These are phyloP conservation scores for Drosophila paracracens DNA, from an alignment of 2,888 invertebrate genomes.

Conservation along the genomic window DNA sequence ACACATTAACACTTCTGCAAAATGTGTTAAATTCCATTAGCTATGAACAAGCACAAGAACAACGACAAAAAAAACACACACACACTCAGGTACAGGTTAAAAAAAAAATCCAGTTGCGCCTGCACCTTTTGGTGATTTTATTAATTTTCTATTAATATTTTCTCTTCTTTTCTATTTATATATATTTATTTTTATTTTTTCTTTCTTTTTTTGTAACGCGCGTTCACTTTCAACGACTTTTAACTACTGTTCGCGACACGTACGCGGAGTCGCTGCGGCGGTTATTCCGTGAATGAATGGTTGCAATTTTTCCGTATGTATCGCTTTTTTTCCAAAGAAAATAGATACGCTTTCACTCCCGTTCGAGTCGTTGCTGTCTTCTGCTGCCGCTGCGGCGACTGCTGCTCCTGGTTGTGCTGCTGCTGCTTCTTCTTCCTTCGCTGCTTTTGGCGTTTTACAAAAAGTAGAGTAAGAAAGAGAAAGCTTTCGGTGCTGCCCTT, in stretches of 20 bases:
- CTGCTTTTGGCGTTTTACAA: constrained; percentile 22
- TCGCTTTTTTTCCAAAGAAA: constrained; percentile 64
- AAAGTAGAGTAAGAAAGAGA: constrained; percentile 23
- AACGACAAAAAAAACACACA: constrained; percentile 15
- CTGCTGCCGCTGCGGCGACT: constrained; percentile 41
- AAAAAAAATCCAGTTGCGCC: constrained; percentile 22
- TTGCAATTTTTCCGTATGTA: constrained; percentile 82
- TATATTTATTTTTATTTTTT: constrained; percentile 1
- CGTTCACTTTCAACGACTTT: constrained; percentile 25
- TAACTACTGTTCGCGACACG: constrained; percentile 37
- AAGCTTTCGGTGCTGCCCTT: constrained; percentile 62
- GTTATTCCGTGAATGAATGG: constrained; percentile 78
- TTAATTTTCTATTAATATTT: constrained; percentile 9
- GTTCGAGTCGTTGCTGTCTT: constrained; percentile 53
- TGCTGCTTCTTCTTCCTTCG: constrained; percentile 26
- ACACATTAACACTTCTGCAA: constrained; percentile 20
- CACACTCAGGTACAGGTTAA: constrained; percentile 21
- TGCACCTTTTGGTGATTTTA: constrained; percentile 8
- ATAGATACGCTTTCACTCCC: constrained; percentile 53
- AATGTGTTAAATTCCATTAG: constrained; percentile 17
- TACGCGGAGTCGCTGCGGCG: constrained; percentile 51
- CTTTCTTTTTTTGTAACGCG: constrained; percentile 23
- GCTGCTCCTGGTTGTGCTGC: constrained; percentile 32
- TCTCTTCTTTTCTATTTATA: not conserved
- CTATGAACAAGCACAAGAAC: not conserved